Evolutionary conservation across 2,797 vertebrate species (phyloP).

Genomic region (Vespertilio murinus): DNA sequence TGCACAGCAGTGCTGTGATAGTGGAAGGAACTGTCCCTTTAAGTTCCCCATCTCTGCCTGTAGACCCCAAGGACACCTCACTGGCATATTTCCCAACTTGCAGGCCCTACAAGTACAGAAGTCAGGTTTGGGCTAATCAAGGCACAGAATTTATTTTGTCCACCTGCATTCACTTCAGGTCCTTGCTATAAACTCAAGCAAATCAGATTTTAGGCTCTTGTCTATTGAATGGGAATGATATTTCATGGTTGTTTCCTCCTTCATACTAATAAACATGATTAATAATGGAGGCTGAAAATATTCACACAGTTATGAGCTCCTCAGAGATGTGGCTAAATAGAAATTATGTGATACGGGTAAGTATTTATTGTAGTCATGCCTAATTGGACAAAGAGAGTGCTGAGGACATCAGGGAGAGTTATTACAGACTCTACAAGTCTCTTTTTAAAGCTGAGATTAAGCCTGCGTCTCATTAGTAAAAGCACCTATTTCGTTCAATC

Average conservation of each 20-base stretch:
- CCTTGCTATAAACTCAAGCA: background rate
- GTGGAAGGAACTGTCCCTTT: background rate
- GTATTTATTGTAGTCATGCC: conserved; percentile 31
- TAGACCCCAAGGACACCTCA: background rate
- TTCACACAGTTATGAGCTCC: conserved; percentile 21
- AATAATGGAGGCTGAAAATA: conserved; percentile 13
- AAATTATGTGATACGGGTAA: conserved; percentile 35
- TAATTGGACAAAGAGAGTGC: conserved; percentile 45
- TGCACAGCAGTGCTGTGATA: background rate
- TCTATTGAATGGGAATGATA: conserved; percentile 37
- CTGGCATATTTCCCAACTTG: background rate
- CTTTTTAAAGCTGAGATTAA: conserved; percentile 65
- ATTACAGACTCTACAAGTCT: conserved; percentile 51
- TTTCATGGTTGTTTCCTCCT: background rate
- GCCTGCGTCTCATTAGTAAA: conserved; percentile 33
- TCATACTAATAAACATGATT: conserved; percentile 26
- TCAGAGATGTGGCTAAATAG: conserved; percentile 50
- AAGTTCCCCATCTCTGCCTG: background rate
- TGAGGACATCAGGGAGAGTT: conserved; percentile 56
- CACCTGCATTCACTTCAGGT: background rate
- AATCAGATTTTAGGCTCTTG: background rate
- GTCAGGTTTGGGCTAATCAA: background rate
- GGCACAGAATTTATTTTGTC: background rate
- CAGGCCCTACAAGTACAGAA: background rate
- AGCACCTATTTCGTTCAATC: conserved; percentile 53